Evolutionary conservation across 2,113 vertebrate species (phyloP), one percentile per base, ranked within the genome.

Genomic region (Calypte anna): DNA sequence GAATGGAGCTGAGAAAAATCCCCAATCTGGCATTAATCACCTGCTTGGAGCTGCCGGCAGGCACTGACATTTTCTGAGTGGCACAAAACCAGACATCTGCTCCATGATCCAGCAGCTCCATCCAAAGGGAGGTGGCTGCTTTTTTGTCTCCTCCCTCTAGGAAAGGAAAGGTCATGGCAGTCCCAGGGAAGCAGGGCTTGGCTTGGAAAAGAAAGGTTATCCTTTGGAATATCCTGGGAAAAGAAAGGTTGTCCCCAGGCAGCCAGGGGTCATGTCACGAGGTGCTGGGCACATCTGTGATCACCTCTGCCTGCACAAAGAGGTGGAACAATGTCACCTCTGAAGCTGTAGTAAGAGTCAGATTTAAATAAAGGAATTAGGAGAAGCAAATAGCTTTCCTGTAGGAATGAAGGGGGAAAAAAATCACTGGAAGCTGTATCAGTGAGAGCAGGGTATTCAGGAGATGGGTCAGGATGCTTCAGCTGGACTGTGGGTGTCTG

Each of bases 41-140:
- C 94, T 96, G 93, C 84, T 94, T 14, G 62, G 92, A 96, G 93
- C 94, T 95, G 92, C 91, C 51, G 61, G 92, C 94, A 96, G 92
- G 86, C 92, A 93, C 80, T 97, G 96, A 96, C 96, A 96, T 97
- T 97, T 97, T 93, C 92, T 31, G 86, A 63, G 92, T 93, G 96
- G 94, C 94, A 85, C 91, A 91, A 63, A 87, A 92, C 88, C 93
- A 97, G 92, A 93, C 94, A 97, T 95, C 94, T 97, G 96, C 96
- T 93, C 88, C 85, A 87, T 0, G 4, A 94, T 90, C 93, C 91
- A 94, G 82, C 86, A 92, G 70, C 92, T 85, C 14, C 0, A 28
- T 93, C 94, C 90, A 77, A 82, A n/a, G 88, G 81, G 91, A 96
- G 74, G 63, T 0, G 3, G 81, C 43, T 82, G 92, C 89, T 59